Conservation (phyloP, 2,113 vertebrate genomes). For the Macquaria ambigua region DNA sequence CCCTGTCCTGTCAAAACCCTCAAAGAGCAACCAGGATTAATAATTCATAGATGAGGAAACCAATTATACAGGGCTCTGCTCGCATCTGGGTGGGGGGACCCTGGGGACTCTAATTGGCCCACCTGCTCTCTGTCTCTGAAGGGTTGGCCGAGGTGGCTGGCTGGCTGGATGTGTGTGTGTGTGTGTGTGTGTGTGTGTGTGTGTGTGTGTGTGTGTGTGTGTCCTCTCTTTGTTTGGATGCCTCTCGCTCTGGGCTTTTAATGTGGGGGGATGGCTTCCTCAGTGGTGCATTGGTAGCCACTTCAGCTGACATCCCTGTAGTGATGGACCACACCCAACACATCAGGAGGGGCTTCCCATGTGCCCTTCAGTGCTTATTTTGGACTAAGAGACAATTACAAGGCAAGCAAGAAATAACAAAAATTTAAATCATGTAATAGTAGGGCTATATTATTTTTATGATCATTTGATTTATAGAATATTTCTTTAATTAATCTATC, state of each 20-base stretch:
- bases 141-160: slow-evolving; percentile 50
- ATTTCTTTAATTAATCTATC: not conserved
- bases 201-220: not conserved
- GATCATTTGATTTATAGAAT: not conserved
- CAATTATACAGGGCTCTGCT: slow-evolving; percentile 81
- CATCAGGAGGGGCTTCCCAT: not conserved
- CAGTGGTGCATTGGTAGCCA: slow-evolving; percentile 1
- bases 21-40: slow-evolving; percentile 77
- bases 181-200: not conserved
- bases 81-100: slow-evolving; percentile 70
- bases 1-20: slow-evolving; percentile 65
- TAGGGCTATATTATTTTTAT: not conserved
- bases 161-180: slow-evolving; percentile 24
- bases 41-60: slow-evolving; percentile 85
- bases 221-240: slow-evolving; percentile 73
- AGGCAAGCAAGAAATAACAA: too few species aligned
- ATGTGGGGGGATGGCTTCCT: slow-evolving; percentile 42
- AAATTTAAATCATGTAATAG: not conserved
- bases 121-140: slow-evolving; percentile 81
- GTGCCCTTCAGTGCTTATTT: not conserved
- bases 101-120: slow-evolving; percentile 82
- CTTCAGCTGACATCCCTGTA: slow-evolving; percentile 39
- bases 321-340: slow-evolving; percentile 59
- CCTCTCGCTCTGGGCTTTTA: slow-evolving; percentile 26
- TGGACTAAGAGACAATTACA: not conserved